Evolutionary conservation across 2,113 vertebrate species (phyloP), one percentile per base, ranked within the genome.

Genomic region (Muntiacus reevesi): DNA sequence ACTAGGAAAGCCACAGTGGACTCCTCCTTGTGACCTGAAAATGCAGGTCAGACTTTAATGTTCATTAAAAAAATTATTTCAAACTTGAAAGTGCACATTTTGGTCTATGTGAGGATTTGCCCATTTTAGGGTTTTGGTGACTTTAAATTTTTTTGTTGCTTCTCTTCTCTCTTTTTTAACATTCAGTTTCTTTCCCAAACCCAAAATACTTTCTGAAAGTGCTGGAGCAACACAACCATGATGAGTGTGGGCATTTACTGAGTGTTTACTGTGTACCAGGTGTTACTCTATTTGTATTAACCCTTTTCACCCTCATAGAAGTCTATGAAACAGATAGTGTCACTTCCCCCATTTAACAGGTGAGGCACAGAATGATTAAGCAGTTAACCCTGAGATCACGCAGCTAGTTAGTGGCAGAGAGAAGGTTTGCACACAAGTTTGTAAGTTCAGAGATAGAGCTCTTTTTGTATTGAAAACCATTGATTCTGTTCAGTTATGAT

Each of bases 241-340:
- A 27, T 0, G 3, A 27, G 4, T 11, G 14, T 59, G 74, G 17
- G n/a, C 8, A 0, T 30, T 64, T 88, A 11, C 2, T 15, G 50
- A 33, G 67, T 15, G 19, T 23, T n/a, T 0, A 4, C 28, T 3
- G 0, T 30, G 55, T 5, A n/a, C 15, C 4, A 6, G 13, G 17
- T 1, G 21, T 19, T 16, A 27, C 23, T 13, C 30, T 17, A 4
- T 12, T 19, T 28, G n/a, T 17, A 15, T 25, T 52, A 57, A 78
- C 13, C 2, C 28, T 60, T 64, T 67, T 45, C 57, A 12, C 33
- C 43, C n/a, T 87, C 40, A 15, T 14, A 21, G 17, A 78, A 54
- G 7, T 23, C 62, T 54, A 0, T 6, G 52, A 54, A 74, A 30
- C 5, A 7, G 1, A 0, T 47, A 1, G 19, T n/a, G 23, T 52